Evolutionary conservation across 2,888 invertebrate genomes (phyloP).

Genomic region (Axea sp.): DNA sequence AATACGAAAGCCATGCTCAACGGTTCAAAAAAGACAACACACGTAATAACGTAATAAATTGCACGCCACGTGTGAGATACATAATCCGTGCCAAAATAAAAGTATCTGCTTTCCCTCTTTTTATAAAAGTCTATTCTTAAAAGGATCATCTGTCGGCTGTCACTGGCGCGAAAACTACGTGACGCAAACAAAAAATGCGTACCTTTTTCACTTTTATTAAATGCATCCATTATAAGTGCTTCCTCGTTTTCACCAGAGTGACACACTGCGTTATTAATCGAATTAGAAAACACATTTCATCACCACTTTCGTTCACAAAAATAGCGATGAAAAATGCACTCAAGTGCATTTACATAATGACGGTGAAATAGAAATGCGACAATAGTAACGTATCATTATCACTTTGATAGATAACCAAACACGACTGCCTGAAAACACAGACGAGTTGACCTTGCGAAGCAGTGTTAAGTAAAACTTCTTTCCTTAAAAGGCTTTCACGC

Average conservation of each 20-base stretch:
- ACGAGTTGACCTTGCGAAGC: conserved; percentile 60
- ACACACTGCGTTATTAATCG: neutral
- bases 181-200: conserved; percentile 30
- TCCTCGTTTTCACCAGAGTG: neutral
- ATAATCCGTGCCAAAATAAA: conserved; percentile 65
- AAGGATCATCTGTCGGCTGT: conserved; percentile 49
- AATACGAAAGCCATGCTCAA: too few relatives aligned
- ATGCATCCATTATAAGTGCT: conserved; percentile 1
- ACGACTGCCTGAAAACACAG: conserved; percentile 29
- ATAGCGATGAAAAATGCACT: too few relatives aligned
- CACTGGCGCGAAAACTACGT: conserved; percentile 30
- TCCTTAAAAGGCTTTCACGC: conserved; percentile 65
- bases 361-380: conserved; percentile 6
- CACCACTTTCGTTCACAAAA: too few relatives aligned
- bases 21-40: neutral
- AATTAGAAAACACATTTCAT: too few relatives aligned
- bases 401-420: conserved; percentile 39
- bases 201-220: conserved; percentile 13
- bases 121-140: conserved; percentile 67
- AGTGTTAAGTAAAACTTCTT: conserved; percentile 63
- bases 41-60: conserved; percentile 53
- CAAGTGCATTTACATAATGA: too few relatives aligned
- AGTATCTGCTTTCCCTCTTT: conserved; percentile 60
- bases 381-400: conserved; percentile 34
- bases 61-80: conserved; percentile 60